Evolutionary conservation across 1,140 invertebrate species (phyloP), one percentile per base, ranked within the genome.

Genomic region (Linepithema humile): DNA sequence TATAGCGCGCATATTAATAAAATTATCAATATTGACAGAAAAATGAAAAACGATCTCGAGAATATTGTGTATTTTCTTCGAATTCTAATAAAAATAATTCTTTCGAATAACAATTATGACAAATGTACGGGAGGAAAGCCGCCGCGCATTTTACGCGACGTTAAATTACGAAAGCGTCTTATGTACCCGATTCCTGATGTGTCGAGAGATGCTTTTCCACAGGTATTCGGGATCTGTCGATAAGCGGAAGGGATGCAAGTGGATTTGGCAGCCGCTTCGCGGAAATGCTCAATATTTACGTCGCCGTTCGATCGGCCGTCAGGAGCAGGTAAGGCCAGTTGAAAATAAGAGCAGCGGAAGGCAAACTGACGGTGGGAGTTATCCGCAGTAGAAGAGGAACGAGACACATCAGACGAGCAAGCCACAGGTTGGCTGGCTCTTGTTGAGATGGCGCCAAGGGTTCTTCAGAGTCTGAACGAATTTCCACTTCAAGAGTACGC

Each of bases 331-430:
- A 89, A 88, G 77, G 82, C 62, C 84, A 60, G 84, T 55, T 5
- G 82, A 75, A 89, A 89, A 89, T 89, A 89, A 89, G 87, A 89
- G 88, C 88, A 89, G 62, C 88, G 72, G 88, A 89, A 64, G 88
- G 88, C 88, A 89, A 89, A 74, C 45, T 57, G 85, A 89, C 85
- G 69, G n/a, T 84, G 82, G 82, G 67, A 85, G 87, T 89, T 89
- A 89, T 86, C 88, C 73, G 82, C 87, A 35, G 88, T 82, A 40
- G 53, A 89, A 84, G 88, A 86, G 87, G 64, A 43, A 78, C 70
- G 10, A 59, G 82, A 72, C 48, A 48, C 84, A 70, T 75, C 87
- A 62, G 59, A 67, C 38, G 87, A 84, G 62, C 78, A 86, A 74
- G 78, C 84, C 60, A 82, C 65, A 55, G 64, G 72, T 91, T 92